Evolutionary conservation across 92 coral and sea anemone genomes (phyloP), one percentile per base, ranked within the genome.

Genomic region (Hydrozoanthus gracilis): DNA sequence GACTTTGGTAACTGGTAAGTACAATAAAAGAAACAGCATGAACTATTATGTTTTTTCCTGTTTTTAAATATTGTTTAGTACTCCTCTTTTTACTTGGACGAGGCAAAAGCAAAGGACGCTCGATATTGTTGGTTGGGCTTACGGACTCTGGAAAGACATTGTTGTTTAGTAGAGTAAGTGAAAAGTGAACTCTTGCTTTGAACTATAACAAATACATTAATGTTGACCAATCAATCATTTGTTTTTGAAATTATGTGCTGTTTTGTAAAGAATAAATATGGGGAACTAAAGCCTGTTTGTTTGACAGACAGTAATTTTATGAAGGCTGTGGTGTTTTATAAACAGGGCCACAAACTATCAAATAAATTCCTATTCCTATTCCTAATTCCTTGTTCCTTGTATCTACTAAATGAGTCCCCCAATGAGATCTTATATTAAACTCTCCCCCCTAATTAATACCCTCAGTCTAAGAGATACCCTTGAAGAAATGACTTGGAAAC

Each of bases 61-160:
- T 84, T 49, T 68, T 48, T 60, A 6, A 27, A 27, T 27, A 27
- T 27, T 75, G 49, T 83, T 46, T 79, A 96, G 98, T 91, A 69
- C 75, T 96, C 9, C 89, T 91, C 45, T 88, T 93, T 86, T 67
- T 93, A 54, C 79, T 94, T 87, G 91, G 98, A 6, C 88, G 92
- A 84, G 86, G 92, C 77, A 88, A 87, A 44, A 86, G 91, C 20
- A 90, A 89, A 87, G 94, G 99, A 5, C 93, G 91, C 48, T 77
- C 95, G 46, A 82, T 95, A 10, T 73, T 96, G 14, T 72, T 96
- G 73, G 93, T 96, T 77, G 99, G 99, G 2, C 86, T 96, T 60
- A 91, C 98, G 62, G 98, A 96, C 78, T 86, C 98, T 69, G 99
- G 99, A 3, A 96, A 96, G 88, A 96, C 99, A 46, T 71, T 96